phyloP scores from a whole-genome alignment of 2,797 vertebrate species.

The Squalus acanthias region DNA sequence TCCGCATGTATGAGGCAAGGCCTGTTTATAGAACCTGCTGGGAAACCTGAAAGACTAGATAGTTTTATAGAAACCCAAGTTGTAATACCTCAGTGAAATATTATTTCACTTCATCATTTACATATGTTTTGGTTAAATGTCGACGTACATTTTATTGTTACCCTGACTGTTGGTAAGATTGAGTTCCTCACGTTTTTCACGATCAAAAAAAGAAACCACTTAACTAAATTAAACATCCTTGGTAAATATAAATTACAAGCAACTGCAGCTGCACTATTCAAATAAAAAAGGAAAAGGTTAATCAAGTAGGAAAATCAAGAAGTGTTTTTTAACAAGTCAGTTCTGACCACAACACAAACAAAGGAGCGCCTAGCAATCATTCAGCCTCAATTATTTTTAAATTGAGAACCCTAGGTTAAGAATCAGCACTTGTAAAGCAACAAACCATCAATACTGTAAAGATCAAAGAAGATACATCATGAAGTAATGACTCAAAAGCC shows the following conservation, averaged over 20 bases:
- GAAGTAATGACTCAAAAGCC: not conserved
- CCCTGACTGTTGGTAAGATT: too few relatives aligned
- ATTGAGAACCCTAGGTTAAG: too few relatives aligned
- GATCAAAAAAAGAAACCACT: too few relatives aligned
- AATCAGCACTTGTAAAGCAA: not conserved
- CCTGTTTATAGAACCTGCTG: too few relatives aligned
- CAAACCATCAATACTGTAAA: not conserved
- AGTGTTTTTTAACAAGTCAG: not conserved
- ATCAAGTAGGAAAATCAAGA: not conserved
- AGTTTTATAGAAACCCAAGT: too few relatives aligned
- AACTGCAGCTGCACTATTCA: not conserved
- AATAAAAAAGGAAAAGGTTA: not conserved
- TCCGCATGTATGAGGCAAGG: too few relatives aligned
- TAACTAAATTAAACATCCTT: not conserved
- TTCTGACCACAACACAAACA: not conserved
- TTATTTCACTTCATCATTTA: too few relatives aligned
- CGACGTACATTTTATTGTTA: too few relatives aligned
- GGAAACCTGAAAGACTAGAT: too few relatives aligned
- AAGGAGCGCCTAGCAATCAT: not conserved
- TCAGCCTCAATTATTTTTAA: not conserved
- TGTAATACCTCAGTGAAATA: too few relatives aligned
- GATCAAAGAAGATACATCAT: not conserved
- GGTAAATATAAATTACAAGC: not conserved
- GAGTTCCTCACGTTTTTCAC: too few relatives aligned
- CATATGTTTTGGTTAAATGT: too few relatives aligned